A percentile compares a stretch with the other conserved stretches of the same genome.
Conservation (phyloP, 92 coral and sea anemone species). For the Siderastrea siderea region DNA sequence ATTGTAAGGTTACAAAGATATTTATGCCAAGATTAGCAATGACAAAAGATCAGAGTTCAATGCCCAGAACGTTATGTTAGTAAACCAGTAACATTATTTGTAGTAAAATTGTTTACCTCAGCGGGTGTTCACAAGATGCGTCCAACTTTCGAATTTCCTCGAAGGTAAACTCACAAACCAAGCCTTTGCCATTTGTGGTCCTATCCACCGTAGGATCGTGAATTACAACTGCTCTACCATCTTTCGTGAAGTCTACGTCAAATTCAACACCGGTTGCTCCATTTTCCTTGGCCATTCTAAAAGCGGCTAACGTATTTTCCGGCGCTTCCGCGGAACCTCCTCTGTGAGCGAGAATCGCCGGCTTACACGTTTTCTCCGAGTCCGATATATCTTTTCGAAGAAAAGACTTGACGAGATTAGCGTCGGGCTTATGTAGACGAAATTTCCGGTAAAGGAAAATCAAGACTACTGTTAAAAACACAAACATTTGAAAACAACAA, state of each 20-base stretch:
- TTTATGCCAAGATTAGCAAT: too few species aligned
- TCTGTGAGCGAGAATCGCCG: constrained; percentile 61
- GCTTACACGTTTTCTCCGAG: background rate
- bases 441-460: constrained; percentile 21
- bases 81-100: background rate
- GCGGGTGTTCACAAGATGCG: constrained; percentile 50
- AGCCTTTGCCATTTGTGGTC: constrained; percentile 65
- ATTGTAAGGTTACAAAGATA: too few species aligned
- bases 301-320: constrained; percentile 72
- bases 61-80: background rate
- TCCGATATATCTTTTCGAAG: constrained; percentile 8
- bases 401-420: constrained; percentile 16
- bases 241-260: constrained; percentile 75
- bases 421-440: constrained; percentile 34
- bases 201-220: constrained; percentile 76
- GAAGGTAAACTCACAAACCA: constrained; percentile 44
- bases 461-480: background rate
- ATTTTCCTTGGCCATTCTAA: constrained; percentile 55
- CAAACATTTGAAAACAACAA: background rate
- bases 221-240: constrained; percentile 70
- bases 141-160: constrained; percentile 61
- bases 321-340: constrained; percentile 66
- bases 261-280: constrained; percentile 70
- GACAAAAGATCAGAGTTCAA: background rate
- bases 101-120: constrained; percentile 6